Base-by-base conservation (phyloP, 2,888 invertebrate species). In the Arenicola marina region DNA sequence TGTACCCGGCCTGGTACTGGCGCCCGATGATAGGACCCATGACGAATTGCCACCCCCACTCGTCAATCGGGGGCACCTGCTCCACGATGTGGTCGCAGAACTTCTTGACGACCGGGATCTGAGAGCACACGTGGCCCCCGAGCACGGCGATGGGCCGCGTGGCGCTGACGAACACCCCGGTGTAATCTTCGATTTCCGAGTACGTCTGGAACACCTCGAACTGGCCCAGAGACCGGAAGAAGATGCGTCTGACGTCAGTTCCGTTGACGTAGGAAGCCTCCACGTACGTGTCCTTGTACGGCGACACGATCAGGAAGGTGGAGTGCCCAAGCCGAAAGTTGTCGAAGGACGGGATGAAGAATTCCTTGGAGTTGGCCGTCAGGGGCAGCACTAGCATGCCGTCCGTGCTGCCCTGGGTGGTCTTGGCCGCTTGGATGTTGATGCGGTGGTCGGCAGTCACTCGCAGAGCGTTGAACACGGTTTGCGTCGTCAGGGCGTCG, bases 141-240 rank as follows among this genome's bases (percentile, higher is more conserved):
- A 48, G 24, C 26, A 48, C 48, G 24, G 48, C 48, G 18, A 48
- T 24, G n/a, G 48, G 48, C 26, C 48, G 7, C 15, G 48, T n/a
- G n/a, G 48, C 15, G 48, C 48, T 11, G 48, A 48, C 48, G n/a
- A n/a, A 24, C n/a, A 48, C 26, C 26, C 48, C 48, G n/a, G 48
- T 48, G 26, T 48, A 48, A 24, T 48, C 48, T 48, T 48, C 48
- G 26, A 7, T 24, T 24, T n/a, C 7, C 15, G n/a, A 21, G 48
- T 48, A 48, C 26, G 48, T n/a, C 48, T 48, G 48, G 26, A 48
- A 48, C n/a, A 48, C 48, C 48, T 48, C 48, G 48, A 48, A 48
- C 7, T 11, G 18, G 18, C 24, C 24, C 48, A 48, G 48, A 11
- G 48, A 11, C n/a, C 48, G 48, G 48, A 48, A 48, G 48, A 48